Conservation (phyloP, 2,888 invertebrate species). For the Machimus rusticus region DNA sequence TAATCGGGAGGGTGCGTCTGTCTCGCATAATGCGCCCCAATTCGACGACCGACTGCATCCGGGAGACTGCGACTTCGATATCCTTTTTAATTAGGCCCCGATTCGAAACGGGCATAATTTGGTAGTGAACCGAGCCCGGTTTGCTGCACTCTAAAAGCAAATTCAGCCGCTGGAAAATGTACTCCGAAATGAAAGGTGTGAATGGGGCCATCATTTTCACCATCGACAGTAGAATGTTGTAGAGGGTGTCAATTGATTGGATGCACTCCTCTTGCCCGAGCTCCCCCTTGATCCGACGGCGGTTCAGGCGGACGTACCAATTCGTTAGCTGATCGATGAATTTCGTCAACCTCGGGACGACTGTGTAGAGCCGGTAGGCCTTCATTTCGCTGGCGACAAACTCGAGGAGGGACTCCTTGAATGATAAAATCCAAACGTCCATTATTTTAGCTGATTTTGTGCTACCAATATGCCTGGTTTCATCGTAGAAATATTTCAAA, state of each 20-base stretch:
- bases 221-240: constrained; percentile 87
- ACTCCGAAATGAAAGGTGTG: constrained; percentile 94
- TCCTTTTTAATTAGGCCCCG: constrained; percentile 76
- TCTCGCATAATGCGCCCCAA: constrained; percentile 92
- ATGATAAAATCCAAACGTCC: constrained; percentile 97
- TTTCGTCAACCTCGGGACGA: constrained; percentile 89
- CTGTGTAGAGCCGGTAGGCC: constrained; percentile 93
- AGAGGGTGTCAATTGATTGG: constrained; percentile 86
- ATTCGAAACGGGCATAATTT: constrained; percentile 84
- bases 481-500: constrained; percentile 67
- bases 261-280: constrained; percentile 81
- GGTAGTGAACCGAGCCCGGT: constrained; percentile 83
- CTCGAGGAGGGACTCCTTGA: constrained; percentile 89
- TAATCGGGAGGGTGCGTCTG: constrained; percentile 90
- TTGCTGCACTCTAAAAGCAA: constrained; percentile 66
- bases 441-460: constrained; percentile 70
- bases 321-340: constrained; percentile 98
- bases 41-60: constrained; percentile 96
- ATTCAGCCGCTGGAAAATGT: constrained; percentile 89
- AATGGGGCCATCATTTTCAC: constrained; percentile 95
- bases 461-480: constrained; percentile 60
- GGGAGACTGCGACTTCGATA: constrained; percentile 88
- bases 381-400: constrained; percentile 94
- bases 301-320: constrained; percentile 98
- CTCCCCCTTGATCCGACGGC: constrained; percentile 93